phyloP scores from a whole-genome alignment of 2,113 vertebrate genomes.

The Seriola rivoliana region DNA sequence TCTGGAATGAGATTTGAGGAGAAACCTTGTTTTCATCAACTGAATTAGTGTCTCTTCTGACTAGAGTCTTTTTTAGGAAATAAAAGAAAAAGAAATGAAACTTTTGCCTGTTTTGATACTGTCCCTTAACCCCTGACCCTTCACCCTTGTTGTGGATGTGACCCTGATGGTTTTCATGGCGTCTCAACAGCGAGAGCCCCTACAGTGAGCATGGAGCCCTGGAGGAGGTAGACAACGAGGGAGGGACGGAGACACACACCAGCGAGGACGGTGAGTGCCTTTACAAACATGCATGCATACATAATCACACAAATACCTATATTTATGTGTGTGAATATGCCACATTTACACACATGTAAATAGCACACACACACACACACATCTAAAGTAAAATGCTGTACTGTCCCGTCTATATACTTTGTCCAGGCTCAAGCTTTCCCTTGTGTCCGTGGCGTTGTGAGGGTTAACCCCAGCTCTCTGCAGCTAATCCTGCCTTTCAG shows the following conservation, averaged over 20 bases:
- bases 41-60: not conserved
- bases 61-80: not conserved
- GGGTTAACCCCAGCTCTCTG: constrained; percentile 52
- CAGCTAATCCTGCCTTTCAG: constrained; percentile 76
- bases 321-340: not conserved
- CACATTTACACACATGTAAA: not conserved
- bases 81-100: not conserved
- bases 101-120: not conserved
- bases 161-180: constrained; percentile 33
- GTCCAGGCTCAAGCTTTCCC: not conserved
- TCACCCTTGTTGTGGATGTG: constrained; percentile 1
- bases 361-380: not conserved
- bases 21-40: not conserved
- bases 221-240: constrained; percentile 96
- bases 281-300: not conserved
- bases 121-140: not conserved
- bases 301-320: not conserved
- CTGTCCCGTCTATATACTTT: not conserved
- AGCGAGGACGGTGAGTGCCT: constrained; percentile 93
- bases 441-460: not conserved
- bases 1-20: not conserved
- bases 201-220: constrained; percentile 95
- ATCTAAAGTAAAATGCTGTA: not conserved
- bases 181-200: constrained; percentile 91
- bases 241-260: constrained; percentile 93